phyloP scores from a whole-genome alignment of 2,797 vertebrate genomes.

The Jordanella pulchra region DNA sequence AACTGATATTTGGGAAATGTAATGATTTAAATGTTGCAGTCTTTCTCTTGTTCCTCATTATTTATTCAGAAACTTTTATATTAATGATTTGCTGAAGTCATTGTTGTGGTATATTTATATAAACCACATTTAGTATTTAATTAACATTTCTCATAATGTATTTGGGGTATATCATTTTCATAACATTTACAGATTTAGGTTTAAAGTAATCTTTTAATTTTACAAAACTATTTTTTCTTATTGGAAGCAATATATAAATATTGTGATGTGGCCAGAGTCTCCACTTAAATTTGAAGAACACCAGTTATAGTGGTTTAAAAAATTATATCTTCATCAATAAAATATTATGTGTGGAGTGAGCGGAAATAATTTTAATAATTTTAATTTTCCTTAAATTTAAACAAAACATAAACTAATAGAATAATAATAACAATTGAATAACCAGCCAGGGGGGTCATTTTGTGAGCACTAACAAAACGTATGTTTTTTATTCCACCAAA shows the following conservation, averaged over 20 bases:
- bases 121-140: background rate
- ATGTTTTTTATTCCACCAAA: background rate
- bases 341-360: background rate
- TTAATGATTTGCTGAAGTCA: background rate
- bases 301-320: too few species aligned
- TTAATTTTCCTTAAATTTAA: background rate
- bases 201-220: background rate
- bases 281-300: too few species aligned
- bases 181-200: too few species aligned
- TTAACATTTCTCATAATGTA: background rate
- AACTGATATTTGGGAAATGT: background rate
- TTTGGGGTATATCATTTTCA: background rate
- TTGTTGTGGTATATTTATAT: background rate
- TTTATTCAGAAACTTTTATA: background rate
- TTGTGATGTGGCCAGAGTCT: too few species aligned
- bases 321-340: too few species aligned
- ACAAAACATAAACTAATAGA: background rate
- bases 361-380: background rate
- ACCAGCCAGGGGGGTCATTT: background rate
- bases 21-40: background rate
- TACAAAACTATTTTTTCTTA: too few species aligned
- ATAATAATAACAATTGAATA: background rate
- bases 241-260: too few species aligned
- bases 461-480: background rate
- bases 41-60: background rate